phyloP scores from a whole-genome alignment of 2,797 vertebrate species.

The Leucoraja ocellata region DNA sequence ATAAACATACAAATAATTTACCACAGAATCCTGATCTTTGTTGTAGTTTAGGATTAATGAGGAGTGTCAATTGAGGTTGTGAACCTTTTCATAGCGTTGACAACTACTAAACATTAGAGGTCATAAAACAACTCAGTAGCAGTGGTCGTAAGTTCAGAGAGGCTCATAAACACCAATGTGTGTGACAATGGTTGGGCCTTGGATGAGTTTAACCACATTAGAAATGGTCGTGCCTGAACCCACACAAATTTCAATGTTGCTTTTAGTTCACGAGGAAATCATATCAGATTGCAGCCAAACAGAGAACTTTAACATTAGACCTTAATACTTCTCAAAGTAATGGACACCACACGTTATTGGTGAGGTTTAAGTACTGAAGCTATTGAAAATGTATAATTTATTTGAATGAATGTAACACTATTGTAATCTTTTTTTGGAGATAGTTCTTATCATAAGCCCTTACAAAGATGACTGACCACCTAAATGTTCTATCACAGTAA shows the following conservation, averaged over 20 bases:
- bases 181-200: slow-evolving; percentile 16
- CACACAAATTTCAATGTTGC: neutral
- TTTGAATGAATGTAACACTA: neutral
- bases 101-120: slow-evolving; percentile 29
- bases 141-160: slow-evolving; percentile 23
- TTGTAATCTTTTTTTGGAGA: neutral
- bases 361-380: neutral
- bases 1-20: slow-evolving; percentile 22
- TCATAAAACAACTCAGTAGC: slow-evolving; percentile 33
- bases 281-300: neutral
- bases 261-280: neutral
- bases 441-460: neutral
- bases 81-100: slow-evolving; percentile 32
- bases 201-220: slow-evolving; percentile 17
- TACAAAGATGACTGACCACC: neutral
- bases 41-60: slow-evolving; percentile 27
- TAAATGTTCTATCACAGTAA: neutral
- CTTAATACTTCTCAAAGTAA: neutral
- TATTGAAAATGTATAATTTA: neutral
- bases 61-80: slow-evolving; percentile 36
- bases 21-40: slow-evolving; percentile 4
- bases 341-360: neutral
- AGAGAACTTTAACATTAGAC: neutral
- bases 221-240: neutral
- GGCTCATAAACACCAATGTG: slow-evolving; percentile 18